Base-by-base conservation (phyloP, 2,888 invertebrate genomes). In the Microplitis deprimator region DNA sequence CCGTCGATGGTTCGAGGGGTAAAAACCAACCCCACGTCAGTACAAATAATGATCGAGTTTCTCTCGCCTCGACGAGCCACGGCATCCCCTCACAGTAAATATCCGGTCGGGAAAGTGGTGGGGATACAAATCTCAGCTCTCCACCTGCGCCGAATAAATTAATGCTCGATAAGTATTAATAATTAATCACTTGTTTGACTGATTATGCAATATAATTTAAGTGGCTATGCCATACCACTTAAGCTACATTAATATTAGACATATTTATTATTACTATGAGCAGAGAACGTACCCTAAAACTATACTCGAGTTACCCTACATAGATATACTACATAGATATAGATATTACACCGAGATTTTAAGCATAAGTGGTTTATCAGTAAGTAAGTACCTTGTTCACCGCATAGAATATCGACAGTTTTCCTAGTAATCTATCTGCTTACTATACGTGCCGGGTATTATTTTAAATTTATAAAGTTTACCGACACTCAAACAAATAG, bases 1-100 rank as follows among this genome's bases (percentile, higher is more conserved):
- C 91, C 0, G 91, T 89, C 6, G 92, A 90, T 1, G 93, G 92
- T 83, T 93, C 93, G 17, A 93, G 90, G 0, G 94, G 93, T 81
- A 96, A 87, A 85, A 95, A 94, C 82, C 93, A 93, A 68, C 96
- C 96, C 96, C 96, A 96, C 65, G 96, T 95, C 81, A 96, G 92
- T 77, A 96, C 91, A 88, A 95, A 96, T 76, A 96, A 92, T 62
- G 96, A 96, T 71, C 95, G 93, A 87, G 96, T 96, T 80, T 94
- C 93, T 79, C 95, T 93, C 1, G 96, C 95, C 87, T 94, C 94
- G 75, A 96, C 92, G 80, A 96, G 91, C 94, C 96, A 96, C 4
- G 96, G 95, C 77, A 94, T 90, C 77, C 94, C 94, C n/a, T 93
- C 93, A 89, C 95, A 95, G 83, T 93, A 92, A n/a, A 92, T 92